Evolutionary conservation across 2,797 vertebrate genomes (phyloP).

Genomic region (Labroides dimidiatus): DNA sequence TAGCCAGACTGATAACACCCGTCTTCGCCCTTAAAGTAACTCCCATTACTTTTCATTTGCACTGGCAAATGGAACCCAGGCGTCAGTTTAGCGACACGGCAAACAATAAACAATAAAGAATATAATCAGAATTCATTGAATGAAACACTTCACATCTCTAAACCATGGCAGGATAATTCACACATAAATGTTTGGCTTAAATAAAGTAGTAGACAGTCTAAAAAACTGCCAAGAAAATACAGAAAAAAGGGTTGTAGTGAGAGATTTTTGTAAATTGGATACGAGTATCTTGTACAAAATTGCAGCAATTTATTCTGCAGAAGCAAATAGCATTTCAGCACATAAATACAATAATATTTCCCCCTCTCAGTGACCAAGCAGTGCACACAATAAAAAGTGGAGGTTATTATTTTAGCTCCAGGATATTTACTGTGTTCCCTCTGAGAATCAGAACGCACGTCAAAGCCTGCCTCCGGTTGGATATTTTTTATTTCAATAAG

Average conservation of each 20-base stretch:
- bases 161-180: slow-evolving; percentile 3
- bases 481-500: slow-evolving; percentile 15
- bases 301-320: not conserved
- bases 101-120: too few relatives aligned
- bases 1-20: slow-evolving; percentile 4
- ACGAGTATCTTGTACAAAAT: not conserved
- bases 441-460: not conserved
- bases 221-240: slow-evolving; percentile 3
- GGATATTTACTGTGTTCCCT: not conserved
- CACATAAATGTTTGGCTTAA: not conserved
- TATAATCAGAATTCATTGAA: not conserved
- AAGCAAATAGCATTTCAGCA: not conserved
- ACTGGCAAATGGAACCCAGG: too few relatives aligned
- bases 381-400: not conserved
- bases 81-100: too few relatives aligned
- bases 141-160: not conserved
- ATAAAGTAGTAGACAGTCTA: not conserved
- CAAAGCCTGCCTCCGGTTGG: not conserved
- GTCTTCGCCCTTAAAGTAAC: too few relatives aligned
- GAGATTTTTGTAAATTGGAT: not conserved
- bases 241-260: not conserved
- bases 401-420: slow-evolving; percentile 1
- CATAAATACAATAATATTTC: slow-evolving; percentile 1
- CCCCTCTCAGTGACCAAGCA: not conserved
- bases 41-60: too few relatives aligned